Base-by-base conservation (phyloP, 2,113 vertebrate genomes). In the Lampris megalopsis region DNA sequence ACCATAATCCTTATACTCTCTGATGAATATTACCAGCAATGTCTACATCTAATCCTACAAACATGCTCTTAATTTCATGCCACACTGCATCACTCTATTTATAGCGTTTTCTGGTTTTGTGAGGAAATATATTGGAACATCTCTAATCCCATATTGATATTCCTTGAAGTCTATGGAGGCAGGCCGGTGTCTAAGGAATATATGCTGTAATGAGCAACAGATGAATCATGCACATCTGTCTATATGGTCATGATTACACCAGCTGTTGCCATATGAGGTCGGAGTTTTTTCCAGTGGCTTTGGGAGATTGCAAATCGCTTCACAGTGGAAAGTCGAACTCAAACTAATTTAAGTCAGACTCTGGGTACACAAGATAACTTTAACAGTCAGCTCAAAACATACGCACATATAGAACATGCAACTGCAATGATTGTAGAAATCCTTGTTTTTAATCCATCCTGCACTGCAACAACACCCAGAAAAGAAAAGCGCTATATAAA, bases 161-260 rank as follows among this genome's bases (percentile, higher is more conserved):
- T 52, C 8, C 11, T 54, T 5, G 24, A 54, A 54, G 52, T n/a
- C 9, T 54, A 5, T 5, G 24, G 1, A n/a, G 49, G 5, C 65
- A 69, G 41, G 13, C n/a, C 0, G 11, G 41, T 48, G 66, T 56
- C 6, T 37, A 10, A 48, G 9, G 63, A 11, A 56, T 9, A 11
- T 56, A 45, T 6, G 24, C 38, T 64, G 5, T 35, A 56, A 13
- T 38, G 8, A 64, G 36, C 24, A 68, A 56, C 63, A 80, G 67
- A 61, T 8, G 5, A 76, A 74, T 75, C 71, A 84, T 74, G 38
- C 64, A 79, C 74, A 75, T 68, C 52, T 52, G 67, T 57, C 42
- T 71, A 52, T 61, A 62, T 73, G 57, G 59, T 58, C 38, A 53
- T 40, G 63, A 47, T 65, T 37, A 50, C 47, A n/a, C 11, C 8